phyloP scores from a whole-genome alignment of 2,797 vertebrate genomes.

The Falco berigora region DNA sequence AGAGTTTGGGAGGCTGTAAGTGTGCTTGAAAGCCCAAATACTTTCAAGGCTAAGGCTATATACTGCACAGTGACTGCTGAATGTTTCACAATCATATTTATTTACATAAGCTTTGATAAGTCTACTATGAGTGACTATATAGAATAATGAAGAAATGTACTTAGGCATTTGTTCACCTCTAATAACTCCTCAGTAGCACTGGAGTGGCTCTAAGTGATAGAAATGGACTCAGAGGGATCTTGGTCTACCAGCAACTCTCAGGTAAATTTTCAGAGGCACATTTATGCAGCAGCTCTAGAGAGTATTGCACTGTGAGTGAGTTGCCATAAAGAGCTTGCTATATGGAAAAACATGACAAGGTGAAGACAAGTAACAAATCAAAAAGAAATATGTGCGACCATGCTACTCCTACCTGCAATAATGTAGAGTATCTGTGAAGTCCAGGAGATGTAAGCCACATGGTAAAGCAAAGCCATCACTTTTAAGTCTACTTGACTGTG shows the following conservation, averaged over 20 bases:
- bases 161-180: not conserved
- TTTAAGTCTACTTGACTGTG: not conserved
- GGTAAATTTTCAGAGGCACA: not conserved
- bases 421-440: not conserved
- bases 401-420: not conserved
- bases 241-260: not conserved
- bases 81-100: not conserved
- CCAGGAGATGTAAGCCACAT: not conserved
- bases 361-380: not conserved
- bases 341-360: not conserved
- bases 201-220: not conserved
- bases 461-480: not conserved
- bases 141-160: not conserved
- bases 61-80: not conserved
- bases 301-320: fast-evolving
- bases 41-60: not conserved
- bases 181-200: not conserved
- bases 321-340: not conserved
- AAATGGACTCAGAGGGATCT: not conserved
- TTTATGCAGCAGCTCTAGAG: not conserved
- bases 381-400: not conserved
- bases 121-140: not conserved
- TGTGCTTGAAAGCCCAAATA: not conserved
- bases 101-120: not conserved
- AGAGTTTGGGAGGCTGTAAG: not conserved